Base-by-base conservation (phyloP, 2,888 invertebrate genomes). In the Stenolophus ochropezus region DNA sequence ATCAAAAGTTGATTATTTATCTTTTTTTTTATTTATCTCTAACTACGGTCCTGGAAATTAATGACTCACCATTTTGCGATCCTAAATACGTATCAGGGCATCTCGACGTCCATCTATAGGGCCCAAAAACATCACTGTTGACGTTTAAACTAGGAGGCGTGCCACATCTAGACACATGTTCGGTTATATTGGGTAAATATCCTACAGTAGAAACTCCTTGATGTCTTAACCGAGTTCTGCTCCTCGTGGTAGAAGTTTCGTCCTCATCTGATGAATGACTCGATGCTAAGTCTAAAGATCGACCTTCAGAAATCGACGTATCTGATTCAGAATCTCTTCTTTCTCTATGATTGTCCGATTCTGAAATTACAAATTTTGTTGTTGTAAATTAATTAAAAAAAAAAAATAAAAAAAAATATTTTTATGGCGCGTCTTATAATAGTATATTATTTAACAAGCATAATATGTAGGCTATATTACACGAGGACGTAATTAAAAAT, bases 191-290 rank as follows among this genome's bases (percentile, higher is more conserved):
- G 16, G 94, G 94, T 84, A 94, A 86, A 85, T 94, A 94, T 0
- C 89, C 89, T 58, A 89, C 89, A 1, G 90, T 89, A 71, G 90
- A 90, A 0, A 88, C 88, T 0, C 89, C 89, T 1, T 89, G 88
- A 84, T 88, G 90, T 78, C 90, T 51, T 4, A 82, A 53, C 6
- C 83, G 51, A 42, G 84, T 83, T 47, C 84, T 79, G 27, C 47
- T 14, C 5, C 73, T n/a, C 74, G 88, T 88, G 0, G 90, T 89
- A 78, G 89, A 90, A 16, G 93, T 93, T 86, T 94, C 94, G 84
- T 94, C 94, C 84, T 98, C 98, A 86, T 98, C 98, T 69, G 97
- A 97, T 6, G 97, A 97, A 90, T 98, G 98, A 87, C 97, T 97
- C 71, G 98, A 98, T 11, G 98, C 98, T 73, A 98, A 92, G 86